A percentile compares a stretch with the other conserved stretches of the same genome.
Evolutionary conservation across 2,888 invertebrate genomes (phyloP).

Genomic region (Torymus auratus): DNA sequence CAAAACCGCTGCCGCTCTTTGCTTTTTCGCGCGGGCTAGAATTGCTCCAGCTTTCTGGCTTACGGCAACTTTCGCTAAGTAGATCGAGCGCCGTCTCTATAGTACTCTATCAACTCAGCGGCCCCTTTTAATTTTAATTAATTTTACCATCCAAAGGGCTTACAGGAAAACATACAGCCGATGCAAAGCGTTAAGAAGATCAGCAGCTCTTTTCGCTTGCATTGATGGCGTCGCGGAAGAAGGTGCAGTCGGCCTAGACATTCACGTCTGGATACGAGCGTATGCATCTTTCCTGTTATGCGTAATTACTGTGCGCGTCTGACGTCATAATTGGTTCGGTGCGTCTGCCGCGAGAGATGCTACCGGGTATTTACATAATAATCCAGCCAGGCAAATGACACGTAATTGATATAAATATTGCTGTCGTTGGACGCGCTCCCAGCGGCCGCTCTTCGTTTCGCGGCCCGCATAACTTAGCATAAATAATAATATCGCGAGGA

Average conservation of each 20-base stretch:
- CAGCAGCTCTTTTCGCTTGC: no score
- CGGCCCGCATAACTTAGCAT: constrained; percentile 74
- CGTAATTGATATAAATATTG: constrained; percentile 76
- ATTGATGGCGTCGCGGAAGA: no score
- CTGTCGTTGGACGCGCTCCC: constrained; percentile 67
- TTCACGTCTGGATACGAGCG: no score
- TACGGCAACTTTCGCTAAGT: neutral
- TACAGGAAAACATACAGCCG: no score
- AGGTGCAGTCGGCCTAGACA: no score
- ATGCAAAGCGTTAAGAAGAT: no score
- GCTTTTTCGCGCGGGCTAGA: no score
- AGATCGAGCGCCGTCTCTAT: no score
- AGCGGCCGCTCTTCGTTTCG: neutral
- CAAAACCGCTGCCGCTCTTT: constrained; percentile 62
- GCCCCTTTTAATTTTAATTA: no score
- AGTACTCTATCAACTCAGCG: no score
- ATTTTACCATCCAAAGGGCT: no score
- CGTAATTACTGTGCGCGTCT: constrained; percentile 6
- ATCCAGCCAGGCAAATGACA: constrained; percentile 72
- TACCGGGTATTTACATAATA: constrained; percentile 73
- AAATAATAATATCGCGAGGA: constrained; percentile 75
- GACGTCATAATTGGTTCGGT: constrained; percentile 47
- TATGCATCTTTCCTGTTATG: no score
- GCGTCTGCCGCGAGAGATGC: constrained; percentile 2
- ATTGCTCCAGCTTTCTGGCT: constrained; percentile 15